A percentile compares a stretch with the other conserved stretches of the same genome.
Conservation (phyloP, 2,113 vertebrate genomes). For the Cyrtonyx montezumae region DNA sequence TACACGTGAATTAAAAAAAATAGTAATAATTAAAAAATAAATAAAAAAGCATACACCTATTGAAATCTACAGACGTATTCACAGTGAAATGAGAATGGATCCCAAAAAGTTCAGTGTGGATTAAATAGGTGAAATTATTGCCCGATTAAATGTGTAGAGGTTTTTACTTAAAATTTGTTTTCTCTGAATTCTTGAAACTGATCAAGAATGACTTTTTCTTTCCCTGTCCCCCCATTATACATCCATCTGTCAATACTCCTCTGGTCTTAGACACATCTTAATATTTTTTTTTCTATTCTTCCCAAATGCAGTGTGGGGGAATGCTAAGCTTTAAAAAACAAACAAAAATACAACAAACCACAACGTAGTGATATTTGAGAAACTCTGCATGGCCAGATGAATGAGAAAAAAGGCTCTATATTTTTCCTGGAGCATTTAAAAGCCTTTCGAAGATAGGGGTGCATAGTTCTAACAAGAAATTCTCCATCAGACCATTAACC, state of each 20-base stretch:
- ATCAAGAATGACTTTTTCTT: not conserved
- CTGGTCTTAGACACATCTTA: not conserved
- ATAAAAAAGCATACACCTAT: fast-evolving
- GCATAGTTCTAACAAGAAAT: not conserved
- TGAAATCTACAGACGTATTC: not conserved
- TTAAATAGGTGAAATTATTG: not conserved
- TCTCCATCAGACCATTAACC: not conserved
- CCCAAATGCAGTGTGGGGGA: not conserved
- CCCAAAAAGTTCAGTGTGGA: not conserved
- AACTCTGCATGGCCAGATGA: not conserved
- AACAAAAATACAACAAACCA: not conserved
- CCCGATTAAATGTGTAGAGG: not conserved
- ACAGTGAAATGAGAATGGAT: not conserved
- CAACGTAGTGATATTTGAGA: not conserved
- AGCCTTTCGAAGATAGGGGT: fast-evolving
- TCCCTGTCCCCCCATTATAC: not conserved
- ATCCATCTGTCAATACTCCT: not conserved
- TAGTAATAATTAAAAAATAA: not conserved
- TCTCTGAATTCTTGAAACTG: not conserved
- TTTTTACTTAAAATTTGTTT: not conserved
- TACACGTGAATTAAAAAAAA: not conserved
- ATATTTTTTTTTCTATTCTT: not conserved
- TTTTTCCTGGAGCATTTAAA: not conserved
- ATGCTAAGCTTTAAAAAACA: not conserved
- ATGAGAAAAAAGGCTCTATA: not conserved